Evolutionary conservation across 2,888 invertebrate species (phyloP).

Genomic region (Harmothoe impar): DNA sequence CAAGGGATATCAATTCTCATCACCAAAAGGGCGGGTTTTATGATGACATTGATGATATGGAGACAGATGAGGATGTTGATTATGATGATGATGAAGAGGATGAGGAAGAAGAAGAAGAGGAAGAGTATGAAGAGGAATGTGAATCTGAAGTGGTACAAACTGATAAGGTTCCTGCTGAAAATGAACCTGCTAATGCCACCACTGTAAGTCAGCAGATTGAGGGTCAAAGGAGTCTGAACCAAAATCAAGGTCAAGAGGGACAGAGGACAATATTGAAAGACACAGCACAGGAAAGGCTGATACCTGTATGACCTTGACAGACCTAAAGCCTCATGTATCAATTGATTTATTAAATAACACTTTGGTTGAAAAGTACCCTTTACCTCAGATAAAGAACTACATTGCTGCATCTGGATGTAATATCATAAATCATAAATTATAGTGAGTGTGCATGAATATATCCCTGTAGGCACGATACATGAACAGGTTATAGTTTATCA

Average conservation of each 20-base stretch:
- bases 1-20: not conserved
- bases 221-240: not conserved
- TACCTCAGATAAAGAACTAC: too few relatives aligned
- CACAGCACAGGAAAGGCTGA: not conserved
- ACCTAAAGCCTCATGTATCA: too few relatives aligned
- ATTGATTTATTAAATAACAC: too few relatives aligned
- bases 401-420: too few relatives aligned
- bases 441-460: too few relatives aligned
- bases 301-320: conserved; percentile 38
- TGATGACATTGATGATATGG: conserved; percentile 38
- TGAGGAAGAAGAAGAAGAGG: conserved; percentile 42
- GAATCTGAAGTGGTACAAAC: not conserved
- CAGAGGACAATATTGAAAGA: not conserved
- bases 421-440: too few relatives aligned
- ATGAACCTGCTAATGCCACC: not conserved
- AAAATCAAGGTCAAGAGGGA: not conserved
- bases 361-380: too few relatives aligned
- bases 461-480: too few relatives aligned
- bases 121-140: not conserved
- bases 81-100: conserved; percentile 51
- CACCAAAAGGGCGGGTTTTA: conserved; percentile 9
- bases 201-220: not conserved
- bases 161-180: not conserved
- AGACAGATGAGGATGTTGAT: not conserved
- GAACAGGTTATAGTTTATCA: too few relatives aligned